Percentiles rank a stretch among this genome's conserved stretches.
Evolutionary conservation across 2,797 vertebrate genomes (phyloP).

Genomic region (Pantherophis vulpinus): DNA sequence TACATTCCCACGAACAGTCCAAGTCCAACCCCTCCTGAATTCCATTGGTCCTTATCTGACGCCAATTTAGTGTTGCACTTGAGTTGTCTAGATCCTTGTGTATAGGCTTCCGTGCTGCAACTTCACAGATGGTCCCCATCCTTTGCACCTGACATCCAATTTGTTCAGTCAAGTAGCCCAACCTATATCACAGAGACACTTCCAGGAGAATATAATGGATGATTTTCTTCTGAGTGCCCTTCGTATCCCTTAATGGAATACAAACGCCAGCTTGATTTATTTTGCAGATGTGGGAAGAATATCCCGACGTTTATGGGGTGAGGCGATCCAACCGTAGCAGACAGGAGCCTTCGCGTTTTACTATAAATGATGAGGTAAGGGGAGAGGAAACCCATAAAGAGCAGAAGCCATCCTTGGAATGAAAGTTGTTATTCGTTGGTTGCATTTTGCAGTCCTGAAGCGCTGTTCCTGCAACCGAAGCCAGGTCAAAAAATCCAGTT

Average conservation of each 20-base stretch:
- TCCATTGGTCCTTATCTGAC: neutral
- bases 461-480: neutral
- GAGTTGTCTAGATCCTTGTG: neutral
- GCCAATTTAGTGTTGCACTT: neutral
- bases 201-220: neutral
- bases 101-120: neutral
- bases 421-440: neutral
- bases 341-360: constrained; percentile 95
- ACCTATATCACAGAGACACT: neutral
- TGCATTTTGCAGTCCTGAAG: constrained; percentile 14
- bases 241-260: neutral
- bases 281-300: constrained; percentile 99
- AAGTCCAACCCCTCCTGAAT: neutral
- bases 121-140: neutral
- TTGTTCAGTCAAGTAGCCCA: neutral
- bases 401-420: constrained; percentile 10
- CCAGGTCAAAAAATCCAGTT: neutral
- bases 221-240: neutral
- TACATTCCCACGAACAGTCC: neutral
- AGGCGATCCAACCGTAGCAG: constrained; percentile 95
- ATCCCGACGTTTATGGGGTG: constrained; percentile 98
- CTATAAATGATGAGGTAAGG: constrained; percentile 96
- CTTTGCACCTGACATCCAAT: neutral
- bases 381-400: neutral
- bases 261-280: constrained; percentile 43